Conservation (phyloP, 2,888 invertebrate genomes). For the Ormyrus rosae region DNA sequence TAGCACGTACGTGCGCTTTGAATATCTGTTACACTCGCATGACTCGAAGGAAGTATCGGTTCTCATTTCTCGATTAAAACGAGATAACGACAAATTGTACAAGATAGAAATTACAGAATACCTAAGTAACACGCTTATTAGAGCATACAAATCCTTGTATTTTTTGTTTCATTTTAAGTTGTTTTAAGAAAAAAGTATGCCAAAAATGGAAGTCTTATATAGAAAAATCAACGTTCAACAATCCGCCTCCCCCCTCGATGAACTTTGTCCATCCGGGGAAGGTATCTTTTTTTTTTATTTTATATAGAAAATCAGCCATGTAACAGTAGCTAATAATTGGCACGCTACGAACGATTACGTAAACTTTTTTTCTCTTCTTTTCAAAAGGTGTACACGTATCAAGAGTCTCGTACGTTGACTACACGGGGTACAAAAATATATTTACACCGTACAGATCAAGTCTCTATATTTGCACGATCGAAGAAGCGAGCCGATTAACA, state of each 20-base stretch:
- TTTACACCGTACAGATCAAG: slow-evolving; percentile 58
- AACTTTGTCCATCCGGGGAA: slow-evolving; percentile 34
- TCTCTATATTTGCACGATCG: slow-evolving; percentile 14
- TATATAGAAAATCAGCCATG: slow-evolving; percentile 31
- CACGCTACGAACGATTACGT: slow-evolving; percentile 15
- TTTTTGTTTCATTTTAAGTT: slow-evolving; percentile 1
- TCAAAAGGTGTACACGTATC: neutral
- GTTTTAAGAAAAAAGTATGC: slow-evolving; percentile 29
- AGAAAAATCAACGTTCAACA: slow-evolving; percentile 52
- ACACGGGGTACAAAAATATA: slow-evolving; percentile 67
- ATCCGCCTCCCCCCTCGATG: slow-evolving; percentile 6
- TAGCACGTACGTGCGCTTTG: neutral
- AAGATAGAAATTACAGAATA: neutral
- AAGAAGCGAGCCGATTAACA: slow-evolving; percentile 20
- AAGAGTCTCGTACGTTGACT: slow-evolving; percentile 43
- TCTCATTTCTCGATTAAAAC: neutral
- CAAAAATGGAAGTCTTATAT: slow-evolving; percentile 38
- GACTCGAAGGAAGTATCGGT: slow-evolving; percentile 10
- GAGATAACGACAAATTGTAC: slow-evolving; percentile 5
- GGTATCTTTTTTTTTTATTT: slow-evolving; percentile 10
- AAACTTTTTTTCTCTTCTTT: neutral
- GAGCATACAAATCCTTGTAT: slow-evolving; percentile 15
- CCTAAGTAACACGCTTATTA: neutral
- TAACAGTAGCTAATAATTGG: slow-evolving; percentile 32
- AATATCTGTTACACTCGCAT: neutral